These are phyloP conservation scores for Bufo gargarizans DNA, from an alignment of 2,113 vertebrate species.

Conservation along the genomic window DNA sequence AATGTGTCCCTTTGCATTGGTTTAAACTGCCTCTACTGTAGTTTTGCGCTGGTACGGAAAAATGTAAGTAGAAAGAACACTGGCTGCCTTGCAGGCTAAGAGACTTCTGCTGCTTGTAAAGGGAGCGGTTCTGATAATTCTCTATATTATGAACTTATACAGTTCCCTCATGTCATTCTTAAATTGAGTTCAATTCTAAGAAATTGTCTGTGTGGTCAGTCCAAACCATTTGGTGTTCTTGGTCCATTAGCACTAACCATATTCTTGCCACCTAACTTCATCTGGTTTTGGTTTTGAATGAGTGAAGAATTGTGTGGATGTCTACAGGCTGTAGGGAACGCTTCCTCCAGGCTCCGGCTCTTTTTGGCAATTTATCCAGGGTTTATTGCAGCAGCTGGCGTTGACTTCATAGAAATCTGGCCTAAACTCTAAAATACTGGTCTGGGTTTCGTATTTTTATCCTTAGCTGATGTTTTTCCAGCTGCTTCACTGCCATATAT, in stretches of 20 bases:
- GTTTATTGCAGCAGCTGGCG: constrained; percentile 46
- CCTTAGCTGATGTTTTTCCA: constrained; percentile 38
- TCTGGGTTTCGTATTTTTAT: constrained; percentile 47
- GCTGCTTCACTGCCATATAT: constrained; percentile 16
- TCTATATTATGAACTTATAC: background rate
- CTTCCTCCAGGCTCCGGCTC: constrained; percentile 13
- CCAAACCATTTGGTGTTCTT: background rate
- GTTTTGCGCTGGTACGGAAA: background rate
- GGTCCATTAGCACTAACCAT: background rate
- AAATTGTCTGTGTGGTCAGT: background rate
- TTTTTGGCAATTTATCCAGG: constrained; percentile 34
- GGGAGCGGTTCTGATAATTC: too few relatives aligned
- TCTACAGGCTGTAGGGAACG: background rate
- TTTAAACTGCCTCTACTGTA: background rate
- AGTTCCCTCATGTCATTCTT: background rate
- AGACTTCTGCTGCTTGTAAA: background rate
- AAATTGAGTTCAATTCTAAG: background rate
- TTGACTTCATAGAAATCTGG: constrained; percentile 44
- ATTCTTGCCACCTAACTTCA: background rate
- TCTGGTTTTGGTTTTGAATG: background rate
- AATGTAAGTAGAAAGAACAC: background rate
- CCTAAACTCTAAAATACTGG: constrained; percentile 38
- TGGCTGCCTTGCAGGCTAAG: too few relatives aligned
- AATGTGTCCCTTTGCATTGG: background rate
- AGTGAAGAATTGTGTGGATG: background rate